A percentile compares a stretch with the other conserved stretches of the same genome.
Evolutionary conservation across 2,797 vertebrate genomes (phyloP).

Genomic region (Tragelaphus oryx): DNA sequence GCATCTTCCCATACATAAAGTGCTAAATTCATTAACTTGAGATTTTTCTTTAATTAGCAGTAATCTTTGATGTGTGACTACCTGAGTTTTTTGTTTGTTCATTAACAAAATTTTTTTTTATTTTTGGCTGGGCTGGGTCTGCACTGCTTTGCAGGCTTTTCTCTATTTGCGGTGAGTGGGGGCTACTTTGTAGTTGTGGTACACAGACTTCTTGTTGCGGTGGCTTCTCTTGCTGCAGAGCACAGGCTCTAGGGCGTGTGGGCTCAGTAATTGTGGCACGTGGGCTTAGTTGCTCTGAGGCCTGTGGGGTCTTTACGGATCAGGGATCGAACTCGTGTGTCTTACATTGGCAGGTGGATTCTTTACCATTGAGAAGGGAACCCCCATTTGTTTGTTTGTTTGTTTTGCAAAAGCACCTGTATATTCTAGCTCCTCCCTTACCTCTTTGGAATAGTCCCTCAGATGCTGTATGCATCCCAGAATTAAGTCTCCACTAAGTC

Average conservation of each 20-base stretch:
- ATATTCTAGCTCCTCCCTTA: too few relatives aligned
- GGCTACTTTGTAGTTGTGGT: accelerated
- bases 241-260: neutral
- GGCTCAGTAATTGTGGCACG: neutral
- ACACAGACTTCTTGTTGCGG: accelerated
- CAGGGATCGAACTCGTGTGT: neutral
- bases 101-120: accelerated
- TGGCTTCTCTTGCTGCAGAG: neutral
- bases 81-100: neutral
- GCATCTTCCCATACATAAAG: neutral
- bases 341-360: neutral
- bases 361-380: neutral
- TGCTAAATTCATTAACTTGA: neutral
- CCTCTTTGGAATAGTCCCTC: neutral
- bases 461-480: neutral
- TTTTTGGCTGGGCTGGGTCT: neutral
- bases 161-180: neutral
- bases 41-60: neutral
- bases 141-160: neutral
- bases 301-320: neutral
- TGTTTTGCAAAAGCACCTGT: neutral
- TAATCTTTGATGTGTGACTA: neutral
- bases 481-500: neutral
- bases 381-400: neutral
- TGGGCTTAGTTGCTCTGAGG: neutral